Percentiles rank a stretch among this genome's conserved stretches.
phyloP scores from a whole-genome alignment of 2,113 vertebrate genomes.

The Hypocryptadius cinnamomeus region DNA sequence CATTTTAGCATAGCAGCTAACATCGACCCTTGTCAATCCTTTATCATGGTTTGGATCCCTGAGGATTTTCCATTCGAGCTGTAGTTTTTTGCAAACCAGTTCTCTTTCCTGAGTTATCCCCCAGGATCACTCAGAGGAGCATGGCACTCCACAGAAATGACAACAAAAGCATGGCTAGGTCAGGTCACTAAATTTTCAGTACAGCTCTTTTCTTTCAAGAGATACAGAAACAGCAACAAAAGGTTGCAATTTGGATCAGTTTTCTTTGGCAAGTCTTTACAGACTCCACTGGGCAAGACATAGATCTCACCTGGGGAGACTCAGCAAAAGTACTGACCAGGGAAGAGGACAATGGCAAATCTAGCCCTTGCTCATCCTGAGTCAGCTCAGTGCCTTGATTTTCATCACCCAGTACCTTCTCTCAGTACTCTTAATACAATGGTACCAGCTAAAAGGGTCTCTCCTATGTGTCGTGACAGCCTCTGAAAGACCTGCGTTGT shows the following conservation, averaged over 20 bases:
- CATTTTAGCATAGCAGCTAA: background rate
- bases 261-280: background rate
- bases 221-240: background rate
- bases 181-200: background rate
- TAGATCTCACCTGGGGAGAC: background rate
- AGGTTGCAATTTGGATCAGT: background rate
- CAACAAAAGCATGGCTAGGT: background rate
- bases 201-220: background rate
- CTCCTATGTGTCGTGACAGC: background rate
- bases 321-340: background rate
- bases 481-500: background rate
- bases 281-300: background rate
- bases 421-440: background rate
- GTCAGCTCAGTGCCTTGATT: background rate
- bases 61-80: background rate
- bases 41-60: background rate
- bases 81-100: background rate
- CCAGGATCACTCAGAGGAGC: background rate
- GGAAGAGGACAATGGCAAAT: rapidly evolving
- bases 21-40: background rate
- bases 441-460: background rate
- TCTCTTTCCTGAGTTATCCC: background rate
- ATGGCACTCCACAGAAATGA: background rate
- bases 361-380: background rate
- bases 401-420: background rate